These are phyloP conservation scores for Spondyliosoma cantharus DNA, from an alignment of 2,797 vertebrate genomes.

Conservation along the genomic window DNA sequence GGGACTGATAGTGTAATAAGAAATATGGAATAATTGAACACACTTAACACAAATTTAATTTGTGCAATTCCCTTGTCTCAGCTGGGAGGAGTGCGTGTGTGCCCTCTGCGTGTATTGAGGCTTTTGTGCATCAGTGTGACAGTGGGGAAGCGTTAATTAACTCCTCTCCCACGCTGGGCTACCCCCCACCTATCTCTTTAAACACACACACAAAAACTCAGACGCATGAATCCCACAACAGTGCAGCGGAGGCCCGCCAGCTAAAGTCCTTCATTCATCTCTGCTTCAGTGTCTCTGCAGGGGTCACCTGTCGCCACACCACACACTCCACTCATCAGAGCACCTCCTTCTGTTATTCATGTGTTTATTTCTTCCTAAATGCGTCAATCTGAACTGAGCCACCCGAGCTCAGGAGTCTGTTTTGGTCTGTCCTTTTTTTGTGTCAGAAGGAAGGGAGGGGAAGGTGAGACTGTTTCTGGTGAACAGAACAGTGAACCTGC, in stretches of 20 bases:
- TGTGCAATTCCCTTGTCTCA: slow-evolving; percentile 74
- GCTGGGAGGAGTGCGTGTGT: slow-evolving; percentile 51
- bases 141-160: slow-evolving; percentile 84
- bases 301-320: slow-evolving; percentile 37
- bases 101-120: slow-evolving; percentile 54
- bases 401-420: slow-evolving; percentile 21
- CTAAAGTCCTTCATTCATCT: slow-evolving; percentile 58
- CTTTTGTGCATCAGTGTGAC: slow-evolving; percentile 72
- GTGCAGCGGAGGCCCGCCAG: slow-evolving; percentile 52
- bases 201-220: slow-evolving; percentile 62
- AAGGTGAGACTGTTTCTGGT: not conserved
- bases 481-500: slow-evolving; percentile 5
- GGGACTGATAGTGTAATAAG: slow-evolving; percentile 63
- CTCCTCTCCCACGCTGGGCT: slow-evolving; percentile 78
- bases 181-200: slow-evolving; percentile 68
- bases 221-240: slow-evolving; percentile 54
- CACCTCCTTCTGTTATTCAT: slow-evolving; percentile 66
- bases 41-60: slow-evolving; percentile 83
- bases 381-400: slow-evolving; percentile 35
- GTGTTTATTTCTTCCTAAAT: slow-evolving; percentile 59
- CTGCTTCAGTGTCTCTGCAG: slow-evolving; percentile 49
- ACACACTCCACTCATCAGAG: slow-evolving; percentile 41
- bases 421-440: slow-evolving; percentile 43
- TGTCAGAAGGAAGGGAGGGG: slow-evolving; percentile 12
- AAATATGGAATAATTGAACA: slow-evolving; percentile 81